These are phyloP conservation scores for Neofelis nebulosa DNA, from an alignment of 2,113 vertebrate genomes.

Conservation along the genomic window DNA sequence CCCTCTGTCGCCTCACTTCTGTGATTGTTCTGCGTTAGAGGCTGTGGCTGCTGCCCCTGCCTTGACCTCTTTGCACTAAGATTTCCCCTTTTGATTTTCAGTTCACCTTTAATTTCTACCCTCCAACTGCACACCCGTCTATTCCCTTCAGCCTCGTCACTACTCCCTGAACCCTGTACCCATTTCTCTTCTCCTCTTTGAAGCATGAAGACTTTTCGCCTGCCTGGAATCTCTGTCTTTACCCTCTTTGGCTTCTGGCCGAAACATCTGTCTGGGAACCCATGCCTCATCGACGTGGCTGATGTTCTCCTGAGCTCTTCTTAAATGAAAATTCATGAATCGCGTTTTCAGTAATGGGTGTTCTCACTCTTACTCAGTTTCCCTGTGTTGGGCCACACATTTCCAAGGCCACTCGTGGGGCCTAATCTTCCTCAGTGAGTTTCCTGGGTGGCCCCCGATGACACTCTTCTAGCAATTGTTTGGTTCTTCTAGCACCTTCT, in stretches of 20 bases:
- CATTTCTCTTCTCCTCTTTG: neutral
- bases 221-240: too few species aligned
- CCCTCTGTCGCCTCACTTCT: rapidly evolving
- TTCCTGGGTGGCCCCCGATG: neutral
- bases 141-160: neutral
- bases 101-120: neutral
- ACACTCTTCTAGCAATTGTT: neutral
- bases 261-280: neutral
- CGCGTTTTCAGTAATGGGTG: neutral
- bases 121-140: neutral
- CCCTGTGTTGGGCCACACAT: too few species aligned
- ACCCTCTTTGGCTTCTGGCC: neutral
- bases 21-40: rapidly evolving
- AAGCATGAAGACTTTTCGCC: neutral
- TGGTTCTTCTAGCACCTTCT: neutral
- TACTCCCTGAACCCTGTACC: rapidly evolving
- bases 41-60: neutral
- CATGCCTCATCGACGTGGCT: neutral
- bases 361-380: neutral
- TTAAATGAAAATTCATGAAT: neutral
- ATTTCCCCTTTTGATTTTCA: neutral
- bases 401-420: neutral
- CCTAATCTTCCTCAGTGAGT: neutral
- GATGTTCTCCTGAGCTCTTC: neutral
- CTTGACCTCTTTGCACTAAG: neutral